phyloP scores from a whole-genome alignment of 2,888 invertebrate species.

The Pseudolycoriella hygida region DNA sequence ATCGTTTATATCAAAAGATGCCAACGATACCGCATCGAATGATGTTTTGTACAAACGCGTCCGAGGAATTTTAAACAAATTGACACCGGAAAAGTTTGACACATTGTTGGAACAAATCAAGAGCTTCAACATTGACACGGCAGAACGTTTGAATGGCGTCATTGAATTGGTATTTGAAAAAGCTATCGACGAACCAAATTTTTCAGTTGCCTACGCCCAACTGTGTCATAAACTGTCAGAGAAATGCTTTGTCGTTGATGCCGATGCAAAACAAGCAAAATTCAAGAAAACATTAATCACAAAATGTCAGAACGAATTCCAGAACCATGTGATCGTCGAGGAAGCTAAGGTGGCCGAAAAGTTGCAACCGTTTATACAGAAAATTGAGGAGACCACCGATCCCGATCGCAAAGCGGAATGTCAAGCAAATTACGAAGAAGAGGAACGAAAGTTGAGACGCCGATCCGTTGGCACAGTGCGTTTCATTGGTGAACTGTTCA shows the following conservation, averaged over 20 bases:
- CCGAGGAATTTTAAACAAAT: slow-evolving; percentile 77
- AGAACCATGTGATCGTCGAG: slow-evolving; percentile 52
- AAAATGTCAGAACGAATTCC: slow-evolving; percentile 81
- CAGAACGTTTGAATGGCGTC: slow-evolving; percentile 60
- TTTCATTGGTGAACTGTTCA: slow-evolving; percentile 77
- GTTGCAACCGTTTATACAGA: slow-evolving; percentile 26
- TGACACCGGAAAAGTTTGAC: slow-evolving; percentile 87
- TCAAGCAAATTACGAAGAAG: slow-evolving; percentile 49
- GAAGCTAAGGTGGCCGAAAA: slow-evolving; percentile 33
- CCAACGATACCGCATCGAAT: slow-evolving; percentile 14
- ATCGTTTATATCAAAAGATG: slow-evolving; percentile 23
- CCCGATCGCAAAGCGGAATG: slow-evolving; percentile 55
- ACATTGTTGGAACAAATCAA: slow-evolving; percentile 63
- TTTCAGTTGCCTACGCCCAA: slow-evolving; percentile 78
- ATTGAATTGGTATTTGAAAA: slow-evolving; percentile 88
- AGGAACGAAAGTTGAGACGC: slow-evolving; percentile 57
- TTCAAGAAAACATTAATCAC: slow-evolving; percentile 32
- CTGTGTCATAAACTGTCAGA: slow-evolving; percentile 54
- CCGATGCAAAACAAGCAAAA: slow-evolving; percentile 23
- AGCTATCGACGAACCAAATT: slow-evolving; percentile 88
- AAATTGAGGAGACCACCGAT: slow-evolving; percentile 28
- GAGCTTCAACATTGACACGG: slow-evolving; percentile 58
- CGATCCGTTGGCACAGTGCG: slow-evolving; percentile 82
- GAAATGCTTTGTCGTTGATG: not conserved
- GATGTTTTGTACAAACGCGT: slow-evolving; percentile 63